These are phyloP conservation scores for Trissolcus basalis DNA, from an alignment of 1,140 invertebrate species.

Conservation along the genomic window DNA sequence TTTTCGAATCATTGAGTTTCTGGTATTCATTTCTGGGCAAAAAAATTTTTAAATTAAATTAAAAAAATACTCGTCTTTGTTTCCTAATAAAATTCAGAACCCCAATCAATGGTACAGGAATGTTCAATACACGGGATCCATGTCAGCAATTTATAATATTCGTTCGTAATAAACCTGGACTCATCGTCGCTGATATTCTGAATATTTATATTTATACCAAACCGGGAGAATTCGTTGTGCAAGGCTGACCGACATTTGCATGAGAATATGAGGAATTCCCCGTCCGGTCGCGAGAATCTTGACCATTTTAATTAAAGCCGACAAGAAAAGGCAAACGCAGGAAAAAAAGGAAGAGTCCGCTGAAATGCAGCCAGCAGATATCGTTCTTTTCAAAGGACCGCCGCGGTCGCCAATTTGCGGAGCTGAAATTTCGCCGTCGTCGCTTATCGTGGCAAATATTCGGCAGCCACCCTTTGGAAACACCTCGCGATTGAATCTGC, in stretches of 20 bases:
- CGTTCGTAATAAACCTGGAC: constrained; percentile 17
- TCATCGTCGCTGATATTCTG: constrained; percentile 37
- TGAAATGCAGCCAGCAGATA: constrained; percentile 26
- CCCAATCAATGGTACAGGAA: constrained; percentile 26
- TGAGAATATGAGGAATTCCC: constrained; percentile 70
- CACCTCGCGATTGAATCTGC: constrained; percentile 46
- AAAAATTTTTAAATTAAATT: not conserved
- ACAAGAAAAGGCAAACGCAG: constrained; percentile 19
- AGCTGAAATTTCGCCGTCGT: constrained; percentile 29
- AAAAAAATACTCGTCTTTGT: constrained; percentile 9
- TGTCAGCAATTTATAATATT: constrained; percentile 27
- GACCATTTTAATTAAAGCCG: constrained; percentile 72
- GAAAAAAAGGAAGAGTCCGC: not conserved
- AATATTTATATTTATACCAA: constrained; percentile 31
- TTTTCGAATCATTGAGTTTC: not conserved
- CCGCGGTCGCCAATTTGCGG: constrained; percentile 35
- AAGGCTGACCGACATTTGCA: constrained; percentile 63
- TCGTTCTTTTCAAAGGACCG: constrained; percentile 34
- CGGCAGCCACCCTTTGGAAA: constrained; percentile 37
- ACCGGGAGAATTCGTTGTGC: constrained; percentile 46
- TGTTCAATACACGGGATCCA: constrained; percentile 9
- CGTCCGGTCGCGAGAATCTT: constrained; percentile 62
- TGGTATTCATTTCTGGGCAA: not conserved
- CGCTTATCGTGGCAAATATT: constrained; percentile 59
- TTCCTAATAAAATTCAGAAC: constrained; percentile 1